Conservation (phyloP, 2,888 invertebrate species). For the Belgica antarctica region DNA sequence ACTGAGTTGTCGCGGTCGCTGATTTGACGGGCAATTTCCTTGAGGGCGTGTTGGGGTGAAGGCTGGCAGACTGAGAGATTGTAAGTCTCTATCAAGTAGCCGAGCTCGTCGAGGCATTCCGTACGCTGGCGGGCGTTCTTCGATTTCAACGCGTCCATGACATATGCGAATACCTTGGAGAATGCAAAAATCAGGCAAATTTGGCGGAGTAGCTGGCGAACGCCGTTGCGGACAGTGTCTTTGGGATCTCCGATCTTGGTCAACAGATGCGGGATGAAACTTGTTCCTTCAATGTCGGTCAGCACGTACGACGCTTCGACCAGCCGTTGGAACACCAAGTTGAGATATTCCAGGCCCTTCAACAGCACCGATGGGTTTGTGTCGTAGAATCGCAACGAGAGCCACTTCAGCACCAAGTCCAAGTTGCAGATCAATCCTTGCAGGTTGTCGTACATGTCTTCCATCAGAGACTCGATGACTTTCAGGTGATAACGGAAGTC, state of each 20-base stretch:
- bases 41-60: slow-evolving; percentile 71
- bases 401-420: slow-evolving; percentile 94
- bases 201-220: slow-evolving; percentile 79
- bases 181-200: slow-evolving; percentile 84
- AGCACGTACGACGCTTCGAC: slow-evolving; percentile 79
- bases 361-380: slow-evolving; percentile 96
- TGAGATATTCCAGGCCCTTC: slow-evolving; percentile 90
- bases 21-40: slow-evolving; percentile 89
- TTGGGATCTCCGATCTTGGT: slow-evolving; percentile 96
- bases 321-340: slow-evolving; percentile 75
- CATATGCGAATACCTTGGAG: slow-evolving; percentile 80
- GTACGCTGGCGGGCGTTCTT: slow-evolving; percentile 95
- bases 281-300: slow-evolving; percentile 85
- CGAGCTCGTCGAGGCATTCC: slow-evolving; percentile 92
- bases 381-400: slow-evolving; percentile 94
- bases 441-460: slow-evolving; percentile 76
- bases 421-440: slow-evolving; percentile 83
- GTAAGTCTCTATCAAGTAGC: slow-evolving; percentile 78
- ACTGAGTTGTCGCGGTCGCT: slow-evolving; percentile 95
- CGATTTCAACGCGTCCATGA: slow-evolving; percentile 94
- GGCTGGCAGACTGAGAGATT: slow-evolving; percentile 83
- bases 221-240: slow-evolving; percentile 88
- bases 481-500: slow-evolving; percentile 95
- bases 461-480: slow-evolving; percentile 85
- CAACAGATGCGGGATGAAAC: slow-evolving; percentile 92